Base-by-base conservation (phyloP, 2,888 invertebrate genomes). In the Timandra comae region DNA sequence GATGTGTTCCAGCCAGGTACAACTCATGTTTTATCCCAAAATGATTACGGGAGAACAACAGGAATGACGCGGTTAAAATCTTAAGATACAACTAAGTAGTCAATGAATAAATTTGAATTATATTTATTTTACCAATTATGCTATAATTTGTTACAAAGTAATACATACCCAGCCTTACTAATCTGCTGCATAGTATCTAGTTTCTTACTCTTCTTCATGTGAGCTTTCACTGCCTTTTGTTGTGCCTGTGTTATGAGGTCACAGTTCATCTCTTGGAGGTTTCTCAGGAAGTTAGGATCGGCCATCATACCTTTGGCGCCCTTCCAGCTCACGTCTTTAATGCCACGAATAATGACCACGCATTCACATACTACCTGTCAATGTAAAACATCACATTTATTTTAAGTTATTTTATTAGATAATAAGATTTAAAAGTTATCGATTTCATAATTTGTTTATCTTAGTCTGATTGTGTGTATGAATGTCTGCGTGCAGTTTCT, bases 291-390 rank as follows among this genome's bases (percentile, higher is more conserved):
- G 69, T 89, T 93, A 0, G 94, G 92, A 63, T 97, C 97, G 0
- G 94, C 91, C 96, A 97, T 96, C 92, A 97, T 94, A 1, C 89
- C 94, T 71, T 93, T 96, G 0, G 96, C 96, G 1, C 92, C 89
- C 68, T 96, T 96, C 97, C 97, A 97, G 25, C 91, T 93, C 2
- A 96, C 90, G 48, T 97, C 97, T 52, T 93, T 93, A 27, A 91
- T 86, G 1, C 94, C 94, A 43, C 92, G 89, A 35, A 97, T 87
- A 30, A 97, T 95, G 0, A 93, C 94, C 10, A 97, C 92, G 63
- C 96, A 96, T 67, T 97, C 97, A 63, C 95, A 95, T 0, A 97
- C 93, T 1, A 92, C 87, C 84, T 85, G 47, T 2, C 4, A 22
- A 22, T 9, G 9, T 8, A 7, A 22, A 22, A n/a, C n/a, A n/a